Conservation (phyloP, 2,113 vertebrate genomes). For the Trogon surrucura region DNA sequence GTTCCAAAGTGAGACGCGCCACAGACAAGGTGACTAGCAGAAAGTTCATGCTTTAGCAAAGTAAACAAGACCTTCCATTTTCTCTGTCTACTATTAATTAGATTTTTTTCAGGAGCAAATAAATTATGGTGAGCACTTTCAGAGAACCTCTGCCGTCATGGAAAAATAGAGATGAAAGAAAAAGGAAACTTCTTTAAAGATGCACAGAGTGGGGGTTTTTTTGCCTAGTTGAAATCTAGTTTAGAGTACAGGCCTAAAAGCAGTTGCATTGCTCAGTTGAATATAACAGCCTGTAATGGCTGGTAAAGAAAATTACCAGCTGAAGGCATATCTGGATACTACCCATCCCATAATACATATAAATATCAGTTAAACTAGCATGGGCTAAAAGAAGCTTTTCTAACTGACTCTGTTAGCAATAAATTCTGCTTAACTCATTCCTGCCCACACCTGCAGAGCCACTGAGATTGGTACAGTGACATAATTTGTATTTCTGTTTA, state of each 20-base stretch:
- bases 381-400: neutral
- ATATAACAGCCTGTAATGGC: neutral
- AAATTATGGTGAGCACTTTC: neutral
- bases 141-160: neutral
- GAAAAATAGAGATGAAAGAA: neutral
- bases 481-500: neutral
- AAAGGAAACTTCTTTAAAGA: neutral
- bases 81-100: neutral
- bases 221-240: neutral
- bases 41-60: neutral
- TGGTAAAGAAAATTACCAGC: neutral
- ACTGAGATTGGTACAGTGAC: neutral
- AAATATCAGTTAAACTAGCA: rapidly evolving
- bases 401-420: neutral
- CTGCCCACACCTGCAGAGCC: neutral
- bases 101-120: neutral
- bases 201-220: rapidly evolving
- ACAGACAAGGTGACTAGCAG: neutral
- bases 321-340: neutral
- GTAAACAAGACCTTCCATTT: neutral
- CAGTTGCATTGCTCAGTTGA: neutral
- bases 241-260: neutral
- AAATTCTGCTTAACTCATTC: neutral
- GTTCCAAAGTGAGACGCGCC: neutral
- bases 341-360: neutral